Percentiles rank a stretch among this genome's conserved stretches.
These are phyloP conservation scores for Myopa testacea DNA, from an alignment of 2,888 invertebrate species.

Conservation along the genomic window DNA sequence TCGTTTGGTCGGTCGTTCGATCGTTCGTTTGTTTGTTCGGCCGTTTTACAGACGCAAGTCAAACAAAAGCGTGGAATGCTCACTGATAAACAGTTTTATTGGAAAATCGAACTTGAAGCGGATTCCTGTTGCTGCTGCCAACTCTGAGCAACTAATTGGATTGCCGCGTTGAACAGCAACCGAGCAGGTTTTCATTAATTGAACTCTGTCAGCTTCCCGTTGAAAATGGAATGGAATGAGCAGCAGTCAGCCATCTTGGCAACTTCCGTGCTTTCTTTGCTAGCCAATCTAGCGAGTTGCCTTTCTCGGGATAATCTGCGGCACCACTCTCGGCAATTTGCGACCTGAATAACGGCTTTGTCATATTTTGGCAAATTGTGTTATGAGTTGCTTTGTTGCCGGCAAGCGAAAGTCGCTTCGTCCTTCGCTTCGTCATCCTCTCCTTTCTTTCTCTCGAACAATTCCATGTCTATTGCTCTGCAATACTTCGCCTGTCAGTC, in stretches of 20 bases:
- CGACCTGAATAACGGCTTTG: background rate
- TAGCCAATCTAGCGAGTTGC: background rate
- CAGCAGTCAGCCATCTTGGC: no score
- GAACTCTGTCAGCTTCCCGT: no score
- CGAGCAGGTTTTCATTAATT: constrained; percentile 6
- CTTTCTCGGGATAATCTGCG: background rate
- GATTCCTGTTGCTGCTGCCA: background rate
- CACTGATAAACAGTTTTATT: constrained; percentile 7
- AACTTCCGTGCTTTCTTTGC: no score
- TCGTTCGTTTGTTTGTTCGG: background rate
- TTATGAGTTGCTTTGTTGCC: background rate
- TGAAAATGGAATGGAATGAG: no score
- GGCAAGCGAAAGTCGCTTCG: background rate
- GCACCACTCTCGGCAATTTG: background rate
- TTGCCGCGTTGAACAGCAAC: background rate
- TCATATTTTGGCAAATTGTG: background rate
- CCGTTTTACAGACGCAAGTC: background rate
- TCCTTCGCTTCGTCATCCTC: background rate
- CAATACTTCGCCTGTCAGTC: background rate
- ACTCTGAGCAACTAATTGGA: no score
- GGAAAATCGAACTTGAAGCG: background rate
- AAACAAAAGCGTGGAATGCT: constrained; percentile 12
- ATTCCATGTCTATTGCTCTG: background rate
- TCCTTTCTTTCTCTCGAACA: background rate
- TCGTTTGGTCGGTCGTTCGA: no score